Evolutionary conservation across 2,113 vertebrate genomes (phyloP).

Genomic region (Myiagra hebetior): DNA sequence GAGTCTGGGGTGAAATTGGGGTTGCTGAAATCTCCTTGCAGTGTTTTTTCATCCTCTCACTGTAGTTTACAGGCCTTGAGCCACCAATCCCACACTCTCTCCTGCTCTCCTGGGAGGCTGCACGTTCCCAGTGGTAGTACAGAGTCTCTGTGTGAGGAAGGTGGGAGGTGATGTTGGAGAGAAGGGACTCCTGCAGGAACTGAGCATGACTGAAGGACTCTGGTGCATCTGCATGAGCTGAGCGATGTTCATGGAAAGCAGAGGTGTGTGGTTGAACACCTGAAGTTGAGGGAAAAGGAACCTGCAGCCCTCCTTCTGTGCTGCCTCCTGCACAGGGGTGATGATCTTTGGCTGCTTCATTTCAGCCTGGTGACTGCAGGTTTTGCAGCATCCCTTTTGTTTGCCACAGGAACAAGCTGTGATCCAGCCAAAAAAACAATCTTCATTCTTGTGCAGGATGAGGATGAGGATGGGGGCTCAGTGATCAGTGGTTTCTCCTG

Average conservation of each 20-base stretch:
- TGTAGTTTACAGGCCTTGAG: neutral
- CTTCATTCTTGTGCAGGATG: neutral
- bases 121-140: accelerated
- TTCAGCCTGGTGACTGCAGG: neutral
- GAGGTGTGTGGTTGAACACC: neutral
- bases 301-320: neutral
- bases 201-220: neutral
- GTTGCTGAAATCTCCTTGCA: neutral
- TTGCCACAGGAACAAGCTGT: neutral
- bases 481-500: neutral
- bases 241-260: neutral
- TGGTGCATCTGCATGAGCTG: neutral
- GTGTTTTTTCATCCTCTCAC: neutral
- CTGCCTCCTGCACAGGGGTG: neutral
- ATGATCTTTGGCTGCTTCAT: neutral
- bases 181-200: neutral
- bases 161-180: neutral
- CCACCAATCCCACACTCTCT: neutral
- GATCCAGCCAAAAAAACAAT: neutral
- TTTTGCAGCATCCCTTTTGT: neutral
- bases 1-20: neutral
- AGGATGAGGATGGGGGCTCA: neutral
- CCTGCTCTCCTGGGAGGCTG: neutral
- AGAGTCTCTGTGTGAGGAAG: neutral
- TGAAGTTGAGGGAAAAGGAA: accelerated